Percentiles rank a stretch among this genome's conserved stretches.
These are phyloP conservation scores for Lypha dubia DNA, from an alignment of 2,888 invertebrate genomes.

Conservation along the genomic window DNA sequence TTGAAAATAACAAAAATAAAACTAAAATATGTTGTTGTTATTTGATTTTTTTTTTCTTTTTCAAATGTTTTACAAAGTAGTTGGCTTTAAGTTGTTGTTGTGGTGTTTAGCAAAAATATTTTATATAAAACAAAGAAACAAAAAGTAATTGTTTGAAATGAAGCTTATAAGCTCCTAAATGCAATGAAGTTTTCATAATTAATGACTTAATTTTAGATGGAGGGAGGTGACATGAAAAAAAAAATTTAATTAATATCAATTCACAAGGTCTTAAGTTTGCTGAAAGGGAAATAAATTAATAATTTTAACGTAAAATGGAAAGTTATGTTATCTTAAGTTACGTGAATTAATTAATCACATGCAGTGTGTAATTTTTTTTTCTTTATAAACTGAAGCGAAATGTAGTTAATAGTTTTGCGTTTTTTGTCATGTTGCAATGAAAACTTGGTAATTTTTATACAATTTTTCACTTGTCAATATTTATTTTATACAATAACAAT, in stretches of 20 bases:
- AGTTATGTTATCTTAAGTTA: neutral
- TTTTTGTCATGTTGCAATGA: too few relatives aligned
- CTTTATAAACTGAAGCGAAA: too few relatives aligned
- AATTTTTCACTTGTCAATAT: too few relatives aligned
- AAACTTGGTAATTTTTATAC: too few relatives aligned
- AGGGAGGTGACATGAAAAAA: neutral
- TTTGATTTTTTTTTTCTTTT: neutral
- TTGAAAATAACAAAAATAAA: conserved; percentile 17
- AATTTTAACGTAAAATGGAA: neutral
- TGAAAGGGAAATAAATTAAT: conserved; percentile 5
- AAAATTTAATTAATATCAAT: neutral
- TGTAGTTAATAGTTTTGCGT: too few relatives aligned
- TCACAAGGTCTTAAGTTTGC: neutral
- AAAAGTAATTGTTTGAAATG: neutral
- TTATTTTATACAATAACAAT: too few relatives aligned
- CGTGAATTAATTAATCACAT: neutral
- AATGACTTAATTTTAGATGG: conserved; percentile 4
- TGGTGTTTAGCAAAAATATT: conserved; percentile 12
- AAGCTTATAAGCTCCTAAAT: conserved; percentile 2
- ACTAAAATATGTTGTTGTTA: neutral
- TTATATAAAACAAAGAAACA: neutral
- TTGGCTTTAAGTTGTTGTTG: conserved; percentile 16
- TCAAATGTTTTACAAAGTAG: conserved; percentile 20
- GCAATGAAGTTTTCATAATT: neutral
- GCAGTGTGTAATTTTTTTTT: too few relatives aligned